Percentiles rank a stretch among this genome's conserved stretches.
These are phyloP conservation scores for Odontophorus gujanensis DNA, from an alignment of 2,113 vertebrate species.

Conservation along the genomic window DNA sequence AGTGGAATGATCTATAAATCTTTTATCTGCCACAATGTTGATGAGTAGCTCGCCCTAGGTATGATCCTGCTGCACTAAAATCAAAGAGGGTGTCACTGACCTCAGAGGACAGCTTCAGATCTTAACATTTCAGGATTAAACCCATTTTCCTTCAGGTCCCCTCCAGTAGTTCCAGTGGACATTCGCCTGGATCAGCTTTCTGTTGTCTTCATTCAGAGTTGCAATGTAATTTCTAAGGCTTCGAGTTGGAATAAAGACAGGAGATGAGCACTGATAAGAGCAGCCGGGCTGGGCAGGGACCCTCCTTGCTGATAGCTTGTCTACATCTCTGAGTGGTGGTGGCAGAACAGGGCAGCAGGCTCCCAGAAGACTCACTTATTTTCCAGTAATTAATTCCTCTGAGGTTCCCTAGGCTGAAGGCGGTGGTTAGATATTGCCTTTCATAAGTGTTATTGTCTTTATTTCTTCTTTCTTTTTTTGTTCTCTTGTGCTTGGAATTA, in stretches of 20 bases:
- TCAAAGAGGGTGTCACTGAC: not conserved
- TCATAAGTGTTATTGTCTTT: not conserved
- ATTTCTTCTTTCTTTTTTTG: not conserved
- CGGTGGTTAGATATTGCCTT: not conserved
- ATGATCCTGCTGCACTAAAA: not conserved
- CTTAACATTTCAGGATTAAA: not conserved
- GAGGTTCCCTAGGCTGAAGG: not conserved
- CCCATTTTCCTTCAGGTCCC: not conserved
- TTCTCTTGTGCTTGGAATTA: not conserved
- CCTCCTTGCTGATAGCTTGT: not conserved
- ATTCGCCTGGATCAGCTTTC: not conserved
- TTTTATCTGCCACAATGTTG: not conserved
- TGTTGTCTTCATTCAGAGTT: not conserved
- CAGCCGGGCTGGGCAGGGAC: fast-evolving
- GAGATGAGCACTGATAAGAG: not conserved
- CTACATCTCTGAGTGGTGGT: not conserved
- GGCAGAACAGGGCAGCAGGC: not conserved
- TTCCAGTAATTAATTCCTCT: not conserved
- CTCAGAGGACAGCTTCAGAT: not conserved
- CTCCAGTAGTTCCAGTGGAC: not conserved
- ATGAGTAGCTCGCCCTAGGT: not conserved
- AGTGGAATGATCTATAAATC: not conserved
- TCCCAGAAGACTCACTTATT: not conserved
- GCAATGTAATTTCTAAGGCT: not conserved
- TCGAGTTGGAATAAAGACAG: not conserved